Evolutionary conservation across 2,113 vertebrate species (phyloP).

Genomic region (Gavia stellata): DNA sequence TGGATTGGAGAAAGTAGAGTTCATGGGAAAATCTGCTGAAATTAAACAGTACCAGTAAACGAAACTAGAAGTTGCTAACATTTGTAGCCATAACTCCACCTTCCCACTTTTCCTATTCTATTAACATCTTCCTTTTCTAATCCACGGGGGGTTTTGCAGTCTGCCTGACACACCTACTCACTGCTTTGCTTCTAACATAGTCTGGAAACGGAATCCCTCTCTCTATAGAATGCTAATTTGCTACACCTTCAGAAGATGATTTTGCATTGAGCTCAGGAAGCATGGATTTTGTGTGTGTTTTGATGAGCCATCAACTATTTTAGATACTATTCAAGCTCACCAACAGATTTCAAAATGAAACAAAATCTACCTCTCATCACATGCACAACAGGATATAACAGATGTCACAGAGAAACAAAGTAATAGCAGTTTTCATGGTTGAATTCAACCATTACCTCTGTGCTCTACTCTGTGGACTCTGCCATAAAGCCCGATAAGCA

Average conservation of each 20-base stretch:
- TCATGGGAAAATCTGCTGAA: neutral
- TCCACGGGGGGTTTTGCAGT: neutral
- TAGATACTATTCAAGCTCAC: constrained; percentile 16
- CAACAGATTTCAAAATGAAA: constrained; percentile 45
- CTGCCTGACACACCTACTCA: neutral
- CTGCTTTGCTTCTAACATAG: neutral
- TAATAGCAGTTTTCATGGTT: constrained; percentile 49
- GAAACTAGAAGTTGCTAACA: neutral
- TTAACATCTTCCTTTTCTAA: neutral
- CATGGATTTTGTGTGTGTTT: neutral
- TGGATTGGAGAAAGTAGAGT: neutral
- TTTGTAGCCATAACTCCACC: neutral
- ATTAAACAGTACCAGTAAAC: neutral
- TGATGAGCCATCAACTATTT: constrained; percentile 45
- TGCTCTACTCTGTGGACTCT: neutral
- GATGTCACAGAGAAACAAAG: constrained; percentile 36
- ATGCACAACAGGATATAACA: constrained; percentile 53
- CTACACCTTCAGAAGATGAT: neutral
- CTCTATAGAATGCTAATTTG: neutral
- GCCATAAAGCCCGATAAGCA: constrained; percentile 4
- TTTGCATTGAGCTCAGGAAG: neutral
- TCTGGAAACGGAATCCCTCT: neutral
- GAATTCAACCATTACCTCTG: constrained; percentile 33
- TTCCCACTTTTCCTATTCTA: neutral
- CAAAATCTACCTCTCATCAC: constrained; percentile 50